phyloP scores from a whole-genome alignment of 2,113 vertebrate species.

The Acinonyx jubatus region DNA sequence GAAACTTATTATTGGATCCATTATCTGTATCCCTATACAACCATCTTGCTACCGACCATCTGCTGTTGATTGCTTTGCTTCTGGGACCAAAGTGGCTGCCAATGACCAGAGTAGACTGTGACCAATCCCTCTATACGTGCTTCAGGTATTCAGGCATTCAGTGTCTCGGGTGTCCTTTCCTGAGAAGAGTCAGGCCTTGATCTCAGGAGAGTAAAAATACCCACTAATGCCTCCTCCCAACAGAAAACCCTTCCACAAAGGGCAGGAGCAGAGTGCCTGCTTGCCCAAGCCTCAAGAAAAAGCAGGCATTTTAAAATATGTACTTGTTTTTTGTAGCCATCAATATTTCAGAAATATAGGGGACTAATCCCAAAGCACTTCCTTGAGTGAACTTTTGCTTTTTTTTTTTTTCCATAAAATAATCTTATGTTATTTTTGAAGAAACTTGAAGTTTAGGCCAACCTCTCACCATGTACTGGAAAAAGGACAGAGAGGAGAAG shows the following conservation, averaged over 20 bases:
- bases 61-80: not conserved
- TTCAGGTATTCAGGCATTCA: not conserved
- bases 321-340: not conserved
- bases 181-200: not conserved
- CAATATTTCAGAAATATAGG: not conserved
- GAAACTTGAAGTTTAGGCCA: not conserved
- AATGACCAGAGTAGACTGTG: not conserved
- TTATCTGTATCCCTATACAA: not conserved
- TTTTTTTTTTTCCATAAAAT: not conserved
- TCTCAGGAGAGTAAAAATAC: not conserved
- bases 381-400: not conserved
- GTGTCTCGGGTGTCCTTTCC: not conserved
- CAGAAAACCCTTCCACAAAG: not conserved
- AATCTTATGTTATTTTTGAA: slow-evolving; percentile 16
- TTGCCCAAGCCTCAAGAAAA: not conserved
- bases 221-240: accelerated
- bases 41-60: not conserved
- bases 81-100: not conserved
- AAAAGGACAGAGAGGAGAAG: not conserved
- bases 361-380: not conserved
- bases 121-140: not conserved
- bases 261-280: not conserved
- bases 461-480: not conserved
- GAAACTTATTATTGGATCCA: not conserved
- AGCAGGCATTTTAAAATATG: not conserved